Evolutionary conservation across 2,888 invertebrate genomes (phyloP).

Genomic region (Cremastinae sp.): DNA sequence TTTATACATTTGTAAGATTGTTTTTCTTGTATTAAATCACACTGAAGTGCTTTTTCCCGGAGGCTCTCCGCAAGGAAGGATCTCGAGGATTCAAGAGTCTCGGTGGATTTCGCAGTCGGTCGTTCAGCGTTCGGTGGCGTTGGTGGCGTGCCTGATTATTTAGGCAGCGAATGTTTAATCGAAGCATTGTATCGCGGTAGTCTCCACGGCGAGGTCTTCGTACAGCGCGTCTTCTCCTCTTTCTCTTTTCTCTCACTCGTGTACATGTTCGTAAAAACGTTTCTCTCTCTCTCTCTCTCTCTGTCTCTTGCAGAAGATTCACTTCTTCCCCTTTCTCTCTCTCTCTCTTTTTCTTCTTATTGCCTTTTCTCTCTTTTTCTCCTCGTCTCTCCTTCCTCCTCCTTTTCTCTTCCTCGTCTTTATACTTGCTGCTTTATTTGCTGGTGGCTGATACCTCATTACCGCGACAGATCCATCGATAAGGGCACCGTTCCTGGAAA

Average conservation of each 20-base stretch:
- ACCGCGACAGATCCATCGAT: conserved; percentile 80
- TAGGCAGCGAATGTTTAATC: conserved; percentile 80
- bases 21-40: too few relatives aligned
- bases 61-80: conserved; percentile 3
- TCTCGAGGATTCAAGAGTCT: conserved; percentile 14
- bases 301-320: conserved; percentile 53
- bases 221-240: conserved; percentile 62
- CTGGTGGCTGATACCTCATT: conserved; percentile 80
- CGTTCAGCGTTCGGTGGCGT: conserved; percentile 4
- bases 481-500: conserved; percentile 79
- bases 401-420: conserved; percentile 58
- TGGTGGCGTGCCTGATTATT: conserved; percentile 77
- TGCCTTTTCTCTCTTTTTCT: conserved; percentile 48
- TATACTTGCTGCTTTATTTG: conserved; percentile 79
- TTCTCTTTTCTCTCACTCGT: conserved; percentile 60
- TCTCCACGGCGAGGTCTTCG: conserved; percentile 62
- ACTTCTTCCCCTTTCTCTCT: conserved; percentile 51
- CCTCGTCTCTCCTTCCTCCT: conserved; percentile 53
- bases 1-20: too few relatives aligned
- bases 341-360: conserved; percentile 46
- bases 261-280: conserved; percentile 24
- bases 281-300: conserved; percentile 41
- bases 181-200: conserved; percentile 78
- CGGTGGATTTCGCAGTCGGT: conserved; percentile 18
- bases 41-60: too few relatives aligned